Conservation (phyloP, 2,113 vertebrate genomes). For the Odocoileus virginianus region DNA sequence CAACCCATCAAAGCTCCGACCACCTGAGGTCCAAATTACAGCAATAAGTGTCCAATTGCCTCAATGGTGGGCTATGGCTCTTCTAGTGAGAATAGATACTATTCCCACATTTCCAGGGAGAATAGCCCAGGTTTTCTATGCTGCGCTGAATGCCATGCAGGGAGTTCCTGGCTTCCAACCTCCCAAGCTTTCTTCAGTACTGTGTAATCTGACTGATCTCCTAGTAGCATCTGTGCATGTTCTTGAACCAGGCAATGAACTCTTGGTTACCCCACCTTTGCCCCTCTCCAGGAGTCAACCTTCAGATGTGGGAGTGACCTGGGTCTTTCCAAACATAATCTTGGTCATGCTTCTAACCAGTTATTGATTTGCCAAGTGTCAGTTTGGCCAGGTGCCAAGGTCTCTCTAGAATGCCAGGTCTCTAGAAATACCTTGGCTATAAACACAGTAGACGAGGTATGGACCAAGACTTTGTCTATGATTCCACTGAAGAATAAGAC, state of each 20-base stretch:
- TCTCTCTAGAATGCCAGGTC: too few species aligned
- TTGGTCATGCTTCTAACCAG: background rate
- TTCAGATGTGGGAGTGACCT: conserved; percentile 43
- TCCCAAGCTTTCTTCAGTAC: background rate
- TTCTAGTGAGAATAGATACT: background rate
- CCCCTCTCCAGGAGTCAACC: conserved; percentile 40
- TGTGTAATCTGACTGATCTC: background rate
- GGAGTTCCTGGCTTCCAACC: background rate
- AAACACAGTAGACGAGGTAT: background rate
- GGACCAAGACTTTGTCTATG: background rate
- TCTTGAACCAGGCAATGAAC: conserved; percentile 21
- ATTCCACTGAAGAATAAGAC: conserved; percentile 30
- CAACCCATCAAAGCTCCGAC: background rate
- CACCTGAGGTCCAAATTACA: background rate
- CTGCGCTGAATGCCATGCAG: background rate
- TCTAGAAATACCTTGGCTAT: background rate
- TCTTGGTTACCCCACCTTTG: background rate
- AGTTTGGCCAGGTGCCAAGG: too few species aligned
- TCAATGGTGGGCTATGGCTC: rapidly evolving
- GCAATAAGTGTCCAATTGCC: background rate
- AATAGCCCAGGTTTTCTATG: background rate
- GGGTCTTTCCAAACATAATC: background rate
- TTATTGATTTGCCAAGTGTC: background rate
- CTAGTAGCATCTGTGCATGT: background rate
- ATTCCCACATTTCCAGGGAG: background rate